These are phyloP conservation scores for Myotis planiceps DNA, from an alignment of 2,797 vertebrate species.

Conservation along the genomic window DNA sequence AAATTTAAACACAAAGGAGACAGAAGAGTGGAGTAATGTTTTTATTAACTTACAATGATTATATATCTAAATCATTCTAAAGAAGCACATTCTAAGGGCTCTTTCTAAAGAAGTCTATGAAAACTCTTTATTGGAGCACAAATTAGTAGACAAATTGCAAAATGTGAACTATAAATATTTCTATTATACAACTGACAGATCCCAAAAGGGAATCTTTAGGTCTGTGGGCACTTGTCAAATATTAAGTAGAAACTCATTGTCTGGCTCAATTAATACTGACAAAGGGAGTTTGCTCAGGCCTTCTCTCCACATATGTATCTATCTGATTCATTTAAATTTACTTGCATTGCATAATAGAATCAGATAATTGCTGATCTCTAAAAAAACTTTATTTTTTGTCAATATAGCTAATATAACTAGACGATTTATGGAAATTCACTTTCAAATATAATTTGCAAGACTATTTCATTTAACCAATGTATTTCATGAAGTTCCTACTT, in stretches of 20 bases:
- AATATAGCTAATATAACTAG: neutral
- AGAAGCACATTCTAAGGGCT: neutral
- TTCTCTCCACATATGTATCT: neutral
- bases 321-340: constrained; percentile 21
- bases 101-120: neutral
- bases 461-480: neutral
- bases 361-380: neutral
- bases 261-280: neutral
- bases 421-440: neutral
- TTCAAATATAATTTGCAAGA: neutral
- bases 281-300: neutral
- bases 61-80: neutral
- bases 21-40: neutral
- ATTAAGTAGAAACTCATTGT: constrained; percentile 9
- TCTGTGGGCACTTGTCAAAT: neutral
- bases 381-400: neutral
- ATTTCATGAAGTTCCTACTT: neutral
- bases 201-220: neutral
- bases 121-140: neutral
- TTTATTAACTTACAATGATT: neutral
- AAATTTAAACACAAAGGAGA: neutral
- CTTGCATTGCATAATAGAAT: neutral
- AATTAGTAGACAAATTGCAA: neutral
- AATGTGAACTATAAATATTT: neutral
- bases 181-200: neutral